Evolutionary conservation across 2,888 invertebrate genomes (phyloP).

Genomic region (Machimus atricapillus): DNA sequence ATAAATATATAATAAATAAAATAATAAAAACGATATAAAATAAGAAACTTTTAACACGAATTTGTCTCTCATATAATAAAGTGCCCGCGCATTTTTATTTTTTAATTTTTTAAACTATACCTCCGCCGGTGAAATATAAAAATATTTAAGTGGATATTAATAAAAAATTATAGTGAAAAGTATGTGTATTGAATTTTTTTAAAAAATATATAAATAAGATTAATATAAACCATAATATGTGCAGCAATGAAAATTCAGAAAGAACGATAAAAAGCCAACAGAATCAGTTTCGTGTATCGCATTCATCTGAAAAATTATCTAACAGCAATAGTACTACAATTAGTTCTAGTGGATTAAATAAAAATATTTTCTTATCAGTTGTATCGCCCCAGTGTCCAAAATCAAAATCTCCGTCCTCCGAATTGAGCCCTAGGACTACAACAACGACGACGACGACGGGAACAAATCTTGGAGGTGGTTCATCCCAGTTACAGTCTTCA

Average conservation of each 20-base stretch:
- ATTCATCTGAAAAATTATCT: neutral
- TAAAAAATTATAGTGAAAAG: too few species aligned
- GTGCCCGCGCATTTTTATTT: neutral
- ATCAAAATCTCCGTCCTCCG: neutral
- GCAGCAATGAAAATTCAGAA: slow-evolving; percentile 30
- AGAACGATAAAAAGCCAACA: slow-evolving; percentile 3
- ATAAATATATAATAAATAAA: too few species aligned
- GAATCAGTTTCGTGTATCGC: neutral
- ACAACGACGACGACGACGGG: neutral
- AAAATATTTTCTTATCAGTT: neutral
- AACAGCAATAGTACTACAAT: neutral
- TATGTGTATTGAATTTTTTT: neutral
- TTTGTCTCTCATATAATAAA: too few species aligned
- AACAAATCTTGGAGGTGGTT: neutral
- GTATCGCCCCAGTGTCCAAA: neutral
- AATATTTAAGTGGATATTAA: too few species aligned
- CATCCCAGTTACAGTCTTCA: neutral
- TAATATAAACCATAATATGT: slow-evolving; percentile 11
- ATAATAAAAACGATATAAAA: too few species aligned
- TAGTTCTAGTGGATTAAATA: neutral
- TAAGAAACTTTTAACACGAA: too few species aligned
- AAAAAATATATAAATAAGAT: neutral
- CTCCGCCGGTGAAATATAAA: neutral
- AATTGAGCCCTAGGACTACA: neutral
- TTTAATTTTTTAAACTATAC: neutral